These are phyloP conservation scores for Caligus rogercresseyi DNA, from an alignment of 1,140 invertebrate species.

Conservation along the genomic window DNA sequence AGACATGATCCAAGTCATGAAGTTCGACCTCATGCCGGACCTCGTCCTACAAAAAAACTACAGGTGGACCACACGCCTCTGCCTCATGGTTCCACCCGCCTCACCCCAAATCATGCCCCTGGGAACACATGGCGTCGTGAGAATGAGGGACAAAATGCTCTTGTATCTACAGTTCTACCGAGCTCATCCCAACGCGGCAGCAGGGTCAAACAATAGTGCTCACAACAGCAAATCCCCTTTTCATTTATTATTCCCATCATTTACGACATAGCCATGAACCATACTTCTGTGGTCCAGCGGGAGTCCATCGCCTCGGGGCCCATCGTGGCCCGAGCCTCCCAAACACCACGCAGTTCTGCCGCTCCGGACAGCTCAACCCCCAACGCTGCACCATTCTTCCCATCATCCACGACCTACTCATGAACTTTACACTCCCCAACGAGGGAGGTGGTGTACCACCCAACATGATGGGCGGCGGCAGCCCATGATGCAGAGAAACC, in stretches of 20 bases:
- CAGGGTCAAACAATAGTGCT: background rate
- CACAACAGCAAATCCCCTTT: conserved; percentile 2
- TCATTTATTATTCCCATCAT: conserved; percentile 10
- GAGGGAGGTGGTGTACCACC: background rate
- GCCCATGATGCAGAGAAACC: background rate
- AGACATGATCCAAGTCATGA: conserved; percentile 77
- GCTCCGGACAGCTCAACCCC: background rate
- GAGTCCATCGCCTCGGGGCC: conserved; percentile 2
- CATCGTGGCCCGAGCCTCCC: background rate
- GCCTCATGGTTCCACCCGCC: conserved; percentile 10
- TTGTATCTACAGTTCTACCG: conserved; percentile 14
- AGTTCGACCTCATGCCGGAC: conserved; percentile 41
- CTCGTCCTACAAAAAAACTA: conserved; percentile 17
- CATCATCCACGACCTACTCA: conserved; percentile 14
- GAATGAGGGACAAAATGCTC: conserved; percentile 13
- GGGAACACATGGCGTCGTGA: background rate
- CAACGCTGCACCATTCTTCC: conserved; percentile 19
- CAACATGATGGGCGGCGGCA: background rate
- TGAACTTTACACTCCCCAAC: conserved; percentile 19
- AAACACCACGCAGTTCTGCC: conserved; percentile 3
- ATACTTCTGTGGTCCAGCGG: conserved; percentile 10
- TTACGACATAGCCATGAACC: conserved; percentile 14
- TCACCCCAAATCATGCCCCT: conserved; percentile 8
- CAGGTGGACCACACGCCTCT: conserved; percentile 1
- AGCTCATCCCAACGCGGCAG: too few species aligned